Base-by-base conservation (phyloP, 2,797 vertebrate genomes). In the Acanthis flammea region DNA sequence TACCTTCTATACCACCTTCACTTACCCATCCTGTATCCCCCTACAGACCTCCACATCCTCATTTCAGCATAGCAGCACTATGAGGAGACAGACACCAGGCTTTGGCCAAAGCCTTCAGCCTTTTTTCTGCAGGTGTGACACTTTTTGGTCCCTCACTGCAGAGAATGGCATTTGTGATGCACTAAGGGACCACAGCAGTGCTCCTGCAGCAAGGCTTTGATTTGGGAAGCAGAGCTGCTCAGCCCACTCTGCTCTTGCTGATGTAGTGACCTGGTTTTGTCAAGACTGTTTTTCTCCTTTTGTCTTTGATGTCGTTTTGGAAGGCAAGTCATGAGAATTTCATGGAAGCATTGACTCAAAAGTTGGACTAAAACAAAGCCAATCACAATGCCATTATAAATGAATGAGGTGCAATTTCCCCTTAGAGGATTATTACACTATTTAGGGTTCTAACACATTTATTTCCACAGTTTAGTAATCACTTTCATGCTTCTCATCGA, bases 191-290 rank as follows among this genome's bases (percentile, higher is more conserved):
- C 0, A 17, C 39, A 30, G 72, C 44, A 35, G 25, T 1, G 28
- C 86, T 95, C 70, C 54, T 63, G 66, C 77, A 86, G 60, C 53
- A 67, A 61, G 81, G 84, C 67, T 95, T 78, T 78, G 80, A 78
- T 91, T 93, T 57, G 15, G 77, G 91, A 94, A 91, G 91, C 47
- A 72, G 61, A 71, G 23, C 57, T 79, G 76, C 75, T 95, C 87
- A 92, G 88, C 79, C 68, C 48, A 51, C 77, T 92, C 81, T 42
- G 22, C 70, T 94, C 80, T 71, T 88, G 96, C 86, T 94, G 74
- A 80, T 85, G 91, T 82, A 84, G 60, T 97, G 96, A 96, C 94
- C 94, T 95, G 86, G 48, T 95, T 97, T 86, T 88, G 91, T 95
- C 95, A 94, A 96, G 76, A 93, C 86, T 95, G 61, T 89, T 94